A percentile compares a stretch with the other conserved stretches of the same genome.
These are phyloP conservation scores for Philopotamus ludificatus DNA, from an alignment of 1,140 invertebrate genomes.

Conservation along the genomic window DNA sequence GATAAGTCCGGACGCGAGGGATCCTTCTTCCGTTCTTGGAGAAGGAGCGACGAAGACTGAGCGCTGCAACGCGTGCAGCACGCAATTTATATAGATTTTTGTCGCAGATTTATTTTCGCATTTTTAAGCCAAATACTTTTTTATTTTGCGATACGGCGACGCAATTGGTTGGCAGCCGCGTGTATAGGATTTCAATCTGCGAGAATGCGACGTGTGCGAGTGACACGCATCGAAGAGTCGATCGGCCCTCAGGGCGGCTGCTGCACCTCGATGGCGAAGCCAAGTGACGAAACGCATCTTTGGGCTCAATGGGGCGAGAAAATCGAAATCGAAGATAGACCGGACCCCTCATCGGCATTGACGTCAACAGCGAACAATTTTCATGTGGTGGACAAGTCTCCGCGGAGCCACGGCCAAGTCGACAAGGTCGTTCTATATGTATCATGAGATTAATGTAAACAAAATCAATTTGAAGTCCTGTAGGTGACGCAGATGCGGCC, in stretches of 20 bases:
- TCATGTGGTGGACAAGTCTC: background rate
- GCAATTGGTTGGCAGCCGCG: constrained; percentile 30
- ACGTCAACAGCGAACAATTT: background rate
- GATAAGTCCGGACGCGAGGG: background rate
- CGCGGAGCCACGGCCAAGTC: background rate
- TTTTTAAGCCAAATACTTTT: constrained; percentile 42
- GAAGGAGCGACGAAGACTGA: constrained; percentile 32
- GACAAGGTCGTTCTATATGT: constrained; percentile 17
- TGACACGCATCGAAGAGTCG: background rate
- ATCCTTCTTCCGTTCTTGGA: background rate
- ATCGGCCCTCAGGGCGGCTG: background rate
- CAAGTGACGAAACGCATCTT: too few relatives aligned
- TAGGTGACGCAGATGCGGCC: background rate
- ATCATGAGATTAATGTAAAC: constrained; percentile 10
- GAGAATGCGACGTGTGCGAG: constrained; percentile 1
- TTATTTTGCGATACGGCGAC: constrained; percentile 28
- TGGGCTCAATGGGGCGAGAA: too few relatives aligned
- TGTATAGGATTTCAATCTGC: constrained; percentile 38
- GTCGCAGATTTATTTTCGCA: constrained; percentile 37
- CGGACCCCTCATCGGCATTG: too few relatives aligned
- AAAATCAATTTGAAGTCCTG: constrained; percentile 3
- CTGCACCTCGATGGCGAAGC: too few relatives aligned
- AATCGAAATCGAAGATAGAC: too few relatives aligned
- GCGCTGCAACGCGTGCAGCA: constrained; percentile 35
- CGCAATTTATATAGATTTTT: constrained; percentile 41